Evolutionary conservation across 1,140 invertebrate species (phyloP).

Genomic region (Globodera rostochiensis): DNA sequence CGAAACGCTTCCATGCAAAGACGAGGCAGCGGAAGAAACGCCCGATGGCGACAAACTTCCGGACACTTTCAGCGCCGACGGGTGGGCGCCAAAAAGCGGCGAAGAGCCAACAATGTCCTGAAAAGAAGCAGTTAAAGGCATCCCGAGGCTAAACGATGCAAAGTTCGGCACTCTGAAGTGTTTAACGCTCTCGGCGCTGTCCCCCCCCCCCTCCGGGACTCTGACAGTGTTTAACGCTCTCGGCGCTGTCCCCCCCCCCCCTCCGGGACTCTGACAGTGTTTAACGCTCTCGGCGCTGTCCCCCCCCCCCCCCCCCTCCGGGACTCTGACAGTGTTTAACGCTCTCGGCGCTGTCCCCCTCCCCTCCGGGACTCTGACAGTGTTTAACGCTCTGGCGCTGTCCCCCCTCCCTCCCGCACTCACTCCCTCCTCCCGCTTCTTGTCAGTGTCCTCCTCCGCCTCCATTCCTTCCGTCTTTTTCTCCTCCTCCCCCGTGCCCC

Average conservation of each 20-base stretch:
- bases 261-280: too few species aligned
- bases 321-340: too few species aligned
- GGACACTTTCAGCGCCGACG: not conserved
- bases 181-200: too few species aligned
- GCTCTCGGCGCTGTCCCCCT: too few species aligned
- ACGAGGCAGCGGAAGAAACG: not conserved
- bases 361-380: too few species aligned
- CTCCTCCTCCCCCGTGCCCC: not conserved
- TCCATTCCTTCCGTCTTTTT: not conserved
- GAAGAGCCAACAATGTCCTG: not conserved
- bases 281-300: not conserved
- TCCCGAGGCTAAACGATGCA: too few species aligned
- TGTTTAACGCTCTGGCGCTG: too few species aligned
- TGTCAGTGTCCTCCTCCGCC: not conserved
- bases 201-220: too few species aligned
- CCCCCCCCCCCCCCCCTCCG: not conserved
- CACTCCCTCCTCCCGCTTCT: not conserved
- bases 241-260: not conserved
- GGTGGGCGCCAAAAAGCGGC: not conserved
- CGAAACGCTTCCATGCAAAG: not conserved
- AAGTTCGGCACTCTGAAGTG: not conserved
- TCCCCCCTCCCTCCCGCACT: too few species aligned
- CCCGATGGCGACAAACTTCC: not conserved
- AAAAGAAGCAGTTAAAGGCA: not conserved
- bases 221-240: too few species aligned